phyloP scores from a whole-genome alignment of 2,888 invertebrate species.

The Cabera pusaria region DNA sequence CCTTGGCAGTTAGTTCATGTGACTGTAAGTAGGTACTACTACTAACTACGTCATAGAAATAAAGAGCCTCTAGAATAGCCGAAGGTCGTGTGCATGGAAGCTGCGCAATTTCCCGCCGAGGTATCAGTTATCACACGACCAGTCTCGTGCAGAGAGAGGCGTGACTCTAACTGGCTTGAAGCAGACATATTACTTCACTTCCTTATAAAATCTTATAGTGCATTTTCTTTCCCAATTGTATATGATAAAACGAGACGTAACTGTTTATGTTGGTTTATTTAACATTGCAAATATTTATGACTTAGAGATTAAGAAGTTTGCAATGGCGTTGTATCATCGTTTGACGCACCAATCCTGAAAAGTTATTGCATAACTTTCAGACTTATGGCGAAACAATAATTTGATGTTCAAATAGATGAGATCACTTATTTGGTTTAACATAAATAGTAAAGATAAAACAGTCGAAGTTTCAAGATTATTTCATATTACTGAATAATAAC shows the following conservation, averaged over 20 bases:
- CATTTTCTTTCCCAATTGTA: slow-evolving; percentile 11
- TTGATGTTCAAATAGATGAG: too few relatives aligned
- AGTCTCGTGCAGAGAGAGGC: slow-evolving; percentile 17
- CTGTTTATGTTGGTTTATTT: too few relatives aligned
- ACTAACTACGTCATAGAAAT: slow-evolving; percentile 17
- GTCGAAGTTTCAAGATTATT: too few relatives aligned
- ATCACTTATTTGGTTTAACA: too few relatives aligned
- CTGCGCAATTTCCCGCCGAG: slow-evolving; percentile 25
- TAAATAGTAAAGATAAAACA: too few relatives aligned
- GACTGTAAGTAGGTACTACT: slow-evolving; percentile 12
- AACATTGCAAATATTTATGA: neutral
- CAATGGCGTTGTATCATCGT: neutral
- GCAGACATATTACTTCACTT: slow-evolving; percentile 7
- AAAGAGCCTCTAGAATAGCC: slow-evolving; percentile 19
- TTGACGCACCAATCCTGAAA: slow-evolving; percentile 2
- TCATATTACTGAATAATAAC: too few relatives aligned
- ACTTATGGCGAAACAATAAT: slow-evolving; percentile 5
- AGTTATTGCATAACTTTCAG: slow-evolving; percentile 7
- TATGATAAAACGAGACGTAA: slow-evolving; percentile 9
- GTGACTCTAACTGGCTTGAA: slow-evolving; percentile 18
- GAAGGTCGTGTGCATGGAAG: slow-evolving; percentile 21
- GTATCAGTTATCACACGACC: too few relatives aligned
- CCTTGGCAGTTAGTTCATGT: slow-evolving; percentile 13
- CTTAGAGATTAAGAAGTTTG: neutral
- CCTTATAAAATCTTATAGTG: too few relatives aligned